A percentile compares a stretch with the other conserved stretches of the same genome.
These are phyloP conservation scores for Channa argus DNA, from an alignment of 2,113 vertebrate genomes.

Conservation along the genomic window DNA sequence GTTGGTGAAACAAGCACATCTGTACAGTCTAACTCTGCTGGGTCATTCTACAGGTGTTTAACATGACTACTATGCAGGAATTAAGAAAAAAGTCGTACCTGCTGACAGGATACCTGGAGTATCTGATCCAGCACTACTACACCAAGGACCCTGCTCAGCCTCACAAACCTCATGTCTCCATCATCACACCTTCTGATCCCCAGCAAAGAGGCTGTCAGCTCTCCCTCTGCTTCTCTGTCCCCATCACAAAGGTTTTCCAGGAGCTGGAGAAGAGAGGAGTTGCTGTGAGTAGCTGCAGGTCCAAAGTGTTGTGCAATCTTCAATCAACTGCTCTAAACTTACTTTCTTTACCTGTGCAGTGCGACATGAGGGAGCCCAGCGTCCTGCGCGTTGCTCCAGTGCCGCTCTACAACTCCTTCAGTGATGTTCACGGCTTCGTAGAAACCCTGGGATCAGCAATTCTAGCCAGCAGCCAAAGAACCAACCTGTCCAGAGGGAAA, in stretches of 20 bases:
- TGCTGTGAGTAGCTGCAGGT: slow-evolving; percentile 82
- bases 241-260: slow-evolving; percentile 82
- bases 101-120: slow-evolving; percentile 94
- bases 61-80: slow-evolving; percentile 86
- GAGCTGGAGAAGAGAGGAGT: slow-evolving; percentile 93
- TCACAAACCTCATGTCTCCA: slow-evolving; percentile 79
- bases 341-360: slow-evolving; percentile 76
- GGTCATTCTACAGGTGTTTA: slow-evolving; percentile 85
- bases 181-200: slow-evolving; percentile 87
- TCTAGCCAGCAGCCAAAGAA: slow-evolving; percentile 15
- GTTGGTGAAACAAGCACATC: no score
- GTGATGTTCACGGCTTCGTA: slow-evolving; percentile 91
- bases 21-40: no score
- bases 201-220: slow-evolving; percentile 93
- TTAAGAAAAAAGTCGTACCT: slow-evolving; percentile 92
- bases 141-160: slow-evolving; percentile 71
- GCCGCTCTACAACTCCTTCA: slow-evolving; percentile 96
- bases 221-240: slow-evolving; percentile 88
- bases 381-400: slow-evolving; percentile 90
- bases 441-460: slow-evolving; percentile 82
- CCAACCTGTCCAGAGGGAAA: no score
- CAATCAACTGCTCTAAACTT: no score
- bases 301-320: no score
- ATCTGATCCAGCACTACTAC: slow-evolving; percentile 85
- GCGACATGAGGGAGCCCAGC: slow-evolving; percentile 91